Base-by-base conservation (phyloP, 2,888 invertebrate genomes). In the Anorthoa munda region DNA sequence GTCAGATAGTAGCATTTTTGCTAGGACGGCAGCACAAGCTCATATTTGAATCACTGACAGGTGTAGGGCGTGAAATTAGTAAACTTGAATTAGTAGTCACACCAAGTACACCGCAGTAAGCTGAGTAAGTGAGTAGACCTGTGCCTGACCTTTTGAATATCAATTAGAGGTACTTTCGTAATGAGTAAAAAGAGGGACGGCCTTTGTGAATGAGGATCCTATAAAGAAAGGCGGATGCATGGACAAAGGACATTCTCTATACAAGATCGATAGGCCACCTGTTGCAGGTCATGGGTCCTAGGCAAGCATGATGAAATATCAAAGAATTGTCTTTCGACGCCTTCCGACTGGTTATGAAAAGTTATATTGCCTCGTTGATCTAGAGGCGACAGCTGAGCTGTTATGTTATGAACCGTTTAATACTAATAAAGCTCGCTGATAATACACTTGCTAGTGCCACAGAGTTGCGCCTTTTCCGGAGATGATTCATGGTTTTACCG, bases 121-220 rank as follows among this genome's bases (percentile, higher is more conserved):
- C 11, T 31, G 45, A 45, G 45, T 21, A 59, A 39, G 9, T 39
- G 45, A 26, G 23, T 23, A 3, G 60, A 23, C 31, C 17, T 60
- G 21, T 45, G 60, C 11, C n/a, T n/a, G 12, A 55, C 67, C 74
- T 67, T 55, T 26, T 5, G 45, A 61, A 61, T 12, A 7, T 26
- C 45, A 63, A 75, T 68, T 63, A 58, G 23, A 21, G 18, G 13
- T 21, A n/a, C 39, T 73, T 71, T 70, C 59, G 51, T 69, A 50
- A 75, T 58, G 56, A 71, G 50, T 56, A 9, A 45, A 45, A 9
- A 55, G 45, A 12, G 15, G 23, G n/a, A 21, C 21, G 18, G 21
- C 39, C 21, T 4, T 18, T 31, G 48, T 18, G 21, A 50, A 39
- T 21, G 13, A 18, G 3, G 4, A 21, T 31, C 13, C 13, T 3